Evolutionary conservation across 2,113 vertebrate species (phyloP).

Genomic region (Ornithorhynchus anatinus): DNA sequence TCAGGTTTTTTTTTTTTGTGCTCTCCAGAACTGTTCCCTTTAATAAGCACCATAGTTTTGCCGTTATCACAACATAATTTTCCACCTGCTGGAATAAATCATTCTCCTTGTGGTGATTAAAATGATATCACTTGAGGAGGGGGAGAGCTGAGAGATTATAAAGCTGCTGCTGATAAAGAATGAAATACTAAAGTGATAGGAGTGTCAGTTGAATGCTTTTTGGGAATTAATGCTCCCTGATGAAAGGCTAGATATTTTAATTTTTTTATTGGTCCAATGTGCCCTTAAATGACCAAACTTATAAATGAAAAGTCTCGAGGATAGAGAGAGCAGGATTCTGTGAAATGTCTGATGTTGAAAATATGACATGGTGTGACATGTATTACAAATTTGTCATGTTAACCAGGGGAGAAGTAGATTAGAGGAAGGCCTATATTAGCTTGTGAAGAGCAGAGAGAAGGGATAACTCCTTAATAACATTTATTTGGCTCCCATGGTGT

Average conservation of each 20-base stretch:
- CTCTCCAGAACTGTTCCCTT: background rate
- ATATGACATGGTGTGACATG: background rate
- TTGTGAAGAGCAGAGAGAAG: too few species aligned
- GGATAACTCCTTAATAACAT: too few species aligned
- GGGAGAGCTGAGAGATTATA: slow-evolving; percentile 4
- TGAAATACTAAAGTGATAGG: background rate
- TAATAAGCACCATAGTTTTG: background rate
- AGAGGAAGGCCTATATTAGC: too few species aligned
- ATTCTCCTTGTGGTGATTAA: slow-evolving; percentile 25
- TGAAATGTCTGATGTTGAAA: background rate
- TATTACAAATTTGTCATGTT: too few species aligned
- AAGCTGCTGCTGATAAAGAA: slow-evolving; percentile 29
- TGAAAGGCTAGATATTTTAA: slow-evolving; percentile 10
- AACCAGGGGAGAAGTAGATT: too few species aligned
- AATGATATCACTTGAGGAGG: slow-evolving; percentile 13
- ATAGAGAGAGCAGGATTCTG: slow-evolving; percentile 13
- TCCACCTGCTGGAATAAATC: slow-evolving; percentile 18
- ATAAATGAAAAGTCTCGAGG: slow-evolving; percentile 8
- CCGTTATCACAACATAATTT: background rate
- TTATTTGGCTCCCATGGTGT: too few species aligned
- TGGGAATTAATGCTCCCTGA: slow-evolving; percentile 11
- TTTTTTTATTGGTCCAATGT: slow-evolving; percentile 15
- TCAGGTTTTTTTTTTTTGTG: background rate
- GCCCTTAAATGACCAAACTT: background rate
- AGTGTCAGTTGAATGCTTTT: slow-evolving; percentile 6